These are phyloP conservation scores for Eristalis pertinax DNA, from an alignment of 2,888 invertebrate genomes.

Conservation along the genomic window DNA sequence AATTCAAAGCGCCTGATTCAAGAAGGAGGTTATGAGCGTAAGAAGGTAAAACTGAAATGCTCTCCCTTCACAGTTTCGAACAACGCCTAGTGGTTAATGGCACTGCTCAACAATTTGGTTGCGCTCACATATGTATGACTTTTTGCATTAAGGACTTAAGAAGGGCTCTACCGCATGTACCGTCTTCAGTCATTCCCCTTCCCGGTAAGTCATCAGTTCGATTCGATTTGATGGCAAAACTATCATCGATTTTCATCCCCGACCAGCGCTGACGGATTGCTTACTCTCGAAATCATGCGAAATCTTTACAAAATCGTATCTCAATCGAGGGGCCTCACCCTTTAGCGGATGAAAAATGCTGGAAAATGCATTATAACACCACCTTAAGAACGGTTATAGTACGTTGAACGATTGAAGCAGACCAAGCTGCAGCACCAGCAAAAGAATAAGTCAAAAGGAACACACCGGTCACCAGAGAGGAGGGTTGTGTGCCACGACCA, in stretches of 20 bases:
- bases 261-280: not conserved
- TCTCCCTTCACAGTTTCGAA: too few relatives aligned
- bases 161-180: not conserved
- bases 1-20: too few relatives aligned
- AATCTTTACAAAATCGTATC: constrained; percentile 16
- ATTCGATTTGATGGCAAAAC: not conserved
- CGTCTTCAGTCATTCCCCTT: not conserved
- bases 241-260: not conserved
- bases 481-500: constrained; percentile 46
- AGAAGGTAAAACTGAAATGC: too few relatives aligned
- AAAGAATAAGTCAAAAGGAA: constrained; percentile 50
- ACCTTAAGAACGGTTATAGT: constrained; percentile 21
- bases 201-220: not conserved
- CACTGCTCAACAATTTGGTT: too few relatives aligned
- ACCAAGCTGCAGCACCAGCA: not conserved
- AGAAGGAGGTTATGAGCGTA: too few relatives aligned
- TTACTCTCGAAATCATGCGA: not conserved
- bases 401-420: not conserved
- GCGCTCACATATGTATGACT: too few relatives aligned
- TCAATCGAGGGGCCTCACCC: not conserved
- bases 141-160: not conserved
- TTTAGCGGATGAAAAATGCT: not conserved
- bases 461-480: constrained; percentile 49
- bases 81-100: too few relatives aligned
- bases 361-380: constrained; percentile 1